Conservation (phyloP, 2,888 invertebrate species). For the Tetranychus piercei region DNA sequence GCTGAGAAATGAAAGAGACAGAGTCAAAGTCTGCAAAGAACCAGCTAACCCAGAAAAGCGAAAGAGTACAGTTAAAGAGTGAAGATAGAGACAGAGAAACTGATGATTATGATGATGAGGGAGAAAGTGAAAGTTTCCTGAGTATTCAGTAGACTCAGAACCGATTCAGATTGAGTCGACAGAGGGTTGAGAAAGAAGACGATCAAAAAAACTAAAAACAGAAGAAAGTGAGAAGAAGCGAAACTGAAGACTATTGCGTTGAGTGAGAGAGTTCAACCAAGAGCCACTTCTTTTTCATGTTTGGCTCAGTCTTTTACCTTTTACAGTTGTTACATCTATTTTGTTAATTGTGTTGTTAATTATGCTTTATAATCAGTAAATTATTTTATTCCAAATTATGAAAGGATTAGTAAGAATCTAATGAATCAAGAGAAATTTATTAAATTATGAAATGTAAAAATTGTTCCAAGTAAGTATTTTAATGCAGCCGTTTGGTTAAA, state of each 20-base stretch:
- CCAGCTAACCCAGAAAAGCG: neutral
- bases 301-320: too few species aligned
- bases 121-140: neutral
- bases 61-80: neutral
- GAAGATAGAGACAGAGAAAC: neutral
- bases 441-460: too few species aligned
- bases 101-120: neutral
- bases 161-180: neutral
- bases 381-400: too few species aligned
- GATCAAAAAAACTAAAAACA: neutral
- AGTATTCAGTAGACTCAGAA: neutral
- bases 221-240: neutral
- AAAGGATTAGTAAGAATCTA: too few species aligned
- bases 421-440: too few species aligned
- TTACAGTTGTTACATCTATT: too few species aligned
- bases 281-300: too few species aligned
- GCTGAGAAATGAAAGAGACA: neutral
- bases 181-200: neutral
- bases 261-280: too few species aligned
- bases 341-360: too few species aligned
- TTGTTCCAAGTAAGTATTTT: too few species aligned
- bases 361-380: too few species aligned
- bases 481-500: too few species aligned
- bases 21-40: neutral
- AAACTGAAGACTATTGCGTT: neutral